Base-by-base conservation (phyloP, 2,113 vertebrate genomes). In the Etia nguti region DNA sequence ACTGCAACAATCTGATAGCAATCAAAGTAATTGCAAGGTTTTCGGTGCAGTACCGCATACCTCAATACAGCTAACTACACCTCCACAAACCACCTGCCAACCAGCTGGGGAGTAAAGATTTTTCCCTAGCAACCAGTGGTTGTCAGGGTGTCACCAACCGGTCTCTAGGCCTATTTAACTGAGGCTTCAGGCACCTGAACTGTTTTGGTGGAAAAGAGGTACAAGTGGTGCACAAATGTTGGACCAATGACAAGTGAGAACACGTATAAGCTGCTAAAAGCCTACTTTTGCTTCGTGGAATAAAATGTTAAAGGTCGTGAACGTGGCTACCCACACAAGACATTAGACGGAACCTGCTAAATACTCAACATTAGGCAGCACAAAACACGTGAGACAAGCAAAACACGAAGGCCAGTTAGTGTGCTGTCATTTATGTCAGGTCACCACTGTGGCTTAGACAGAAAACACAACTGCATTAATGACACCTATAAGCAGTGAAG, bases 401-500 rank as follows among this genome's bases (percentile, higher is more conserved):
- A 56, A 75, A 85, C 56, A 59, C 24, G 86, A 68, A 41, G 46
- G 73, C 87, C 81, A 13, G 80, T 79, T 8, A 12, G 83, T 4
- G 86, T 54, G 90, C 43, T 4, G 68, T 83, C 81, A 4, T 70
- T 29, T 6, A 84, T 10, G 81, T 92, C 90, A 88, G 90, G 86
- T 92, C 90, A 90, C 88, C 73, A 52, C 36, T 52, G 83, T 83
- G 73, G 81, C 87, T 83, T 31, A 38, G 79, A 83, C 4, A 89
- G 89, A 43, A 20, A 81, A 75, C 79, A 82, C 85, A 70, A 70
- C 16, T 87, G 86, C 56, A 86, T 83, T 85, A 52, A n/a, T 52
- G 75, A 85, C 60, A 20, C 22, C 82, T 13, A 55, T 36, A 41
- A 89, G 85, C 55, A 31, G 46, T 20, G 10, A 34, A 89, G 91